Percentiles rank a stretch among this genome's conserved stretches.
Evolutionary conservation across 2,113 vertebrate genomes (phyloP).

Genomic region (Cyanoderma ruficeps): DNA sequence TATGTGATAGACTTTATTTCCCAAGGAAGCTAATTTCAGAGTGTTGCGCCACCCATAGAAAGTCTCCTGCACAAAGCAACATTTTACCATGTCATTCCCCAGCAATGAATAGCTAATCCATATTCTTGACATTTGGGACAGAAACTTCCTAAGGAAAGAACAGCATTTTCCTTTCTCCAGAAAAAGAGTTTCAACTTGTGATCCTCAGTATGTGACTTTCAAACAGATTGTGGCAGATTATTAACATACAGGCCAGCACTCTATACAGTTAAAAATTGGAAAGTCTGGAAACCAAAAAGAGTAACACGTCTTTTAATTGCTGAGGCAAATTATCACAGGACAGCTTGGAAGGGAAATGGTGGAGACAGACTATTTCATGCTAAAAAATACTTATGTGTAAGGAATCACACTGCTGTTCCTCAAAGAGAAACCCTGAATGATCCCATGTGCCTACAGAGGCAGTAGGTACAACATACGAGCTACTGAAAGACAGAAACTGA

Average conservation of each 20-base stretch:
- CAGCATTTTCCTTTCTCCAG: background rate
- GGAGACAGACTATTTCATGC: constrained; percentile 2
- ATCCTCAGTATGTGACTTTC: background rate
- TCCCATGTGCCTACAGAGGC: constrained; percentile 28
- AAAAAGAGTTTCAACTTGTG: background rate
- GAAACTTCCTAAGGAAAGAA: constrained; percentile 17
- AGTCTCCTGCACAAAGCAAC: background rate
- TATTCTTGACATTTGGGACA: constrained; percentile 17
- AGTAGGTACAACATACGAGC: constrained; percentile 26
- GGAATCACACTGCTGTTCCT: constrained; percentile 3
- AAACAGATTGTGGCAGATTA: constrained; percentile 19
- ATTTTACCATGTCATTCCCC: background rate
- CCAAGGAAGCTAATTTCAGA: constrained; percentile 12
- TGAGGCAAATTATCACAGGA: background rate
- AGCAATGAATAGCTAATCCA: background rate
- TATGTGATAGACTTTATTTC: constrained; percentile 3
- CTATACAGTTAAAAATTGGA: constrained; percentile 14
- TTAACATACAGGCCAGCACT: background rate
- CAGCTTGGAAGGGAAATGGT: constrained; percentile 10
- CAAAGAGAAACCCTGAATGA: background rate
- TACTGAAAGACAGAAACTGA: constrained; percentile 26
- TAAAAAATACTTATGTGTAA: constrained; percentile 10
- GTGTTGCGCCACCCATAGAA: background rate
- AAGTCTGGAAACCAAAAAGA: constrained; percentile 22
- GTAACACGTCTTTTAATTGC: background rate